phyloP scores from a whole-genome alignment of 2,113 vertebrate species.

The Peromyscus californicus region DNA sequence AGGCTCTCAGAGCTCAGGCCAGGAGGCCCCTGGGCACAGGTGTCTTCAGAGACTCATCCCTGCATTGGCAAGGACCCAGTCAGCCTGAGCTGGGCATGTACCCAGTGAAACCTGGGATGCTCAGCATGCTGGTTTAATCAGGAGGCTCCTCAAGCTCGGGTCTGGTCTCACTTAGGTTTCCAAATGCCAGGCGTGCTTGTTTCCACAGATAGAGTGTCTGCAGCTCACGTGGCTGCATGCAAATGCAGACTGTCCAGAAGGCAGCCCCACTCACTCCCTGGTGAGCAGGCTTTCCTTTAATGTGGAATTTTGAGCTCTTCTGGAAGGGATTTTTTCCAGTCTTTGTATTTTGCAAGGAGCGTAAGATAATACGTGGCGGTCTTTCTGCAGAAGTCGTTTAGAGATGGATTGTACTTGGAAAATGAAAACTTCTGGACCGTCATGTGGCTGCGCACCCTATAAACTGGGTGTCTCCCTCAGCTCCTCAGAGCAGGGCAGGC shows the following conservation, averaged over 20 bases:
- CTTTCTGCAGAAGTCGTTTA: constrained; percentile 81
- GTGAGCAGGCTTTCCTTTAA: constrained; percentile 49
- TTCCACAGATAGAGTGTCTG: constrained; percentile 79
- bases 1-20: constrained; percentile 44
- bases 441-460: neutral
- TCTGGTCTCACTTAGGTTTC: constrained; percentile 87
- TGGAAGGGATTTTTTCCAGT: constrained; percentile 75
- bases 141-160: constrained; percentile 75
- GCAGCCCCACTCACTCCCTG: constrained; percentile 14
- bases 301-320: constrained; percentile 73
- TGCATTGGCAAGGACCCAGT: constrained; percentile 80
- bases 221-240: constrained; percentile 73
- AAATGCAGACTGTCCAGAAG: constrained; percentile 72
- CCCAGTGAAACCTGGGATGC: constrained; percentile 84
- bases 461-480: neutral
- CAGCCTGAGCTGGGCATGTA: constrained; percentile 78
- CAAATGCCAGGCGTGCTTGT: constrained; percentile 80
- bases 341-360: constrained; percentile 66
- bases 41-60: constrained; percentile 79
- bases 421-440: neutral
- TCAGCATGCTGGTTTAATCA: constrained; percentile 87
- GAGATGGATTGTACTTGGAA: constrained; percentile 29
- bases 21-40: constrained; percentile 66
- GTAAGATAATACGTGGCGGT: constrained; percentile 73
- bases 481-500: neutral